Conservation (phyloP, 2,113 vertebrate genomes). For the Ophthalmolycus amberensis region DNA sequence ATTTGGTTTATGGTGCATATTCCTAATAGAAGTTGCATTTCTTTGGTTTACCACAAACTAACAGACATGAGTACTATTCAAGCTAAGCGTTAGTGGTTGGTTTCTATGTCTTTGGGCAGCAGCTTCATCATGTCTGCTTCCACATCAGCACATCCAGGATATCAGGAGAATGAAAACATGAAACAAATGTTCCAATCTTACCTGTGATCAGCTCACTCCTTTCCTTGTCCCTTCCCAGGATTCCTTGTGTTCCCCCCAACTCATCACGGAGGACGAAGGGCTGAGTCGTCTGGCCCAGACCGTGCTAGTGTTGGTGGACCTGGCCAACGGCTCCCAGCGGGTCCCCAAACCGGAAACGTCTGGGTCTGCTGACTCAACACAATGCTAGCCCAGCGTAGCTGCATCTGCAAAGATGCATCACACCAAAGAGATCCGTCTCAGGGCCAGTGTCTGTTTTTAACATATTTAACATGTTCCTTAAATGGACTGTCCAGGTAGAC, state of each 20-base stretch:
- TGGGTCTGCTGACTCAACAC: constrained; percentile 20
- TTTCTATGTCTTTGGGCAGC: no score
- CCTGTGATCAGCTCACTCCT: neutral
- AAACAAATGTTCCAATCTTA: neutral
- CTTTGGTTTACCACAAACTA: neutral
- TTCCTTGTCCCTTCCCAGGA: constrained; percentile 76
- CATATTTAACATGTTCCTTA: neutral
- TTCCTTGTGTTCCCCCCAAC: constrained; percentile 83
- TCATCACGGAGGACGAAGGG: constrained; percentile 87
- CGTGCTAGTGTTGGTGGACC: constrained; percentile 80
- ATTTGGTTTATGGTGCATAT: neutral
- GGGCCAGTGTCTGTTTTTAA: constrained; percentile 4
- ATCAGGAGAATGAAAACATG: no score
- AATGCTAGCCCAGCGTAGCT: neutral
- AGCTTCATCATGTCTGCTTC: no score
- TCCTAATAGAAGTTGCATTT: neutral
- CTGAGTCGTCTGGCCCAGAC: constrained; percentile 81
- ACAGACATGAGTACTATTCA: neutral
- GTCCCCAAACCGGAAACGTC: constrained; percentile 45
- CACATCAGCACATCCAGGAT: neutral
- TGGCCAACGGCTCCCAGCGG: constrained; percentile 46
- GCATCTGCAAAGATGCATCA: neutral
- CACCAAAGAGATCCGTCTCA: neutral
- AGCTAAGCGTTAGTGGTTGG: neutral
- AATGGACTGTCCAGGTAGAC: neutral